phyloP scores from a whole-genome alignment of 1,140 invertebrate genomes.

The Penaeus vannamei region DNA sequence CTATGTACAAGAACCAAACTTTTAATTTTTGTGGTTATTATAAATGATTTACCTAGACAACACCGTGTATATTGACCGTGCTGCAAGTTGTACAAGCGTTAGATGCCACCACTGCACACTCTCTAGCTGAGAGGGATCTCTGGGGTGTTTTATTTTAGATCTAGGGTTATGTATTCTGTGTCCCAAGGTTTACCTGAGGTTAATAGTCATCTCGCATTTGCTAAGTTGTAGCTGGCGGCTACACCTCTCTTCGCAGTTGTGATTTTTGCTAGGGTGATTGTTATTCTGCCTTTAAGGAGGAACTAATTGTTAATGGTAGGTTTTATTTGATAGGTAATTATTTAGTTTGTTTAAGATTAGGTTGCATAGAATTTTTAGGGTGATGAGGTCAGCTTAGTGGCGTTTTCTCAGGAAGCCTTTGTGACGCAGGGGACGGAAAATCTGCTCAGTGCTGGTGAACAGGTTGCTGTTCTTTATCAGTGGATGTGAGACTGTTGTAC shows the following conservation, averaged over 20 bases:
- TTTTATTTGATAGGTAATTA: constrained; percentile 52
- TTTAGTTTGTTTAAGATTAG: constrained; percentile 57
- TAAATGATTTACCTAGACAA: constrained; percentile 44
- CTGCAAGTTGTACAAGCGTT: constrained; percentile 57
- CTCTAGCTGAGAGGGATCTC: constrained; percentile 53
- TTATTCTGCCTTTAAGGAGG: constrained; percentile 53
- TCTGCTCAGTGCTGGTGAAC: too few relatives aligned
- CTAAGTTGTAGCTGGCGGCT: constrained; percentile 51
- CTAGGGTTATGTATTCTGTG: constrained; percentile 55
- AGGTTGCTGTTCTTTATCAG: too few relatives aligned
- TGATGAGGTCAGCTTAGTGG: constrained; percentile 43
- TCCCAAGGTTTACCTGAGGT: constrained; percentile 54
- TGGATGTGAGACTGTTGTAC: too few relatives aligned
- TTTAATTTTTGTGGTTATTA: constrained; percentile 58
- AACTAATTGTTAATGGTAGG: constrained; percentile 54
- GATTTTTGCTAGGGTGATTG: constrained; percentile 58
- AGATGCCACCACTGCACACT: constrained; percentile 57
- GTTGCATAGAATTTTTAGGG: constrained; percentile 55
- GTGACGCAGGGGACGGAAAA: constrained; percentile 51
- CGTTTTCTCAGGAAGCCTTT: constrained; percentile 61
- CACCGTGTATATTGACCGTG: constrained; percentile 38
- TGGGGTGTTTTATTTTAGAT: constrained; percentile 52
- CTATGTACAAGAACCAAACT: constrained; percentile 64
- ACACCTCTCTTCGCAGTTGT: constrained; percentile 51
- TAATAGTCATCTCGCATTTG: constrained; percentile 59